A percentile compares a stretch with the other conserved stretches of the same genome.
These are phyloP conservation scores for Oreochromis aureus DNA, from an alignment of 2,113 vertebrate species.

Conservation along the genomic window DNA sequence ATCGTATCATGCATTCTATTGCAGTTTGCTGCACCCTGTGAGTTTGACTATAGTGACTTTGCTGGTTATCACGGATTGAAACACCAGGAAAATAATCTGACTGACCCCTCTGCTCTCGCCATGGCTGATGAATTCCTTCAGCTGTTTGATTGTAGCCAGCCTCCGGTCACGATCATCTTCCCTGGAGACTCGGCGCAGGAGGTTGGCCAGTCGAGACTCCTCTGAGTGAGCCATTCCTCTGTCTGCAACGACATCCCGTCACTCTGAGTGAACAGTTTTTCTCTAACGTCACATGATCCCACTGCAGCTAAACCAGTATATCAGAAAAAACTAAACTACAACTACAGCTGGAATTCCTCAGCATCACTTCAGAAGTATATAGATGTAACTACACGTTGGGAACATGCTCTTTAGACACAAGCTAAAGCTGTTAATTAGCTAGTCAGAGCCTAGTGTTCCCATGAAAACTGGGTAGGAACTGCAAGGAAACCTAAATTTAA, in stretches of 20 bases:
- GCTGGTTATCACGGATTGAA: neutral
- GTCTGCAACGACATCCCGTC: conserved; percentile 68
- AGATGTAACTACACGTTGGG: neutral
- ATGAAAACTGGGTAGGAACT: neutral
- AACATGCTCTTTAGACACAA: neutral
- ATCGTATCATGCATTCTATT: neutral
- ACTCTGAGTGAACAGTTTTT: too few relatives aligned
- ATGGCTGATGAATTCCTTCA: conserved; percentile 98
- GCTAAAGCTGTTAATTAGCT: neutral
- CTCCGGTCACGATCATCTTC: conserved; percentile 99
- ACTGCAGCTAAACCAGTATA: neutral
- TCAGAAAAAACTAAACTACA: neutral
- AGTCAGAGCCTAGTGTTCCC: neutral
- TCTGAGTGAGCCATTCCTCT: conserved; percentile 97
- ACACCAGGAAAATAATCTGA: neutral
- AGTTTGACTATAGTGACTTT: neutral
- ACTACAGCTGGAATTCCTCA: neutral
- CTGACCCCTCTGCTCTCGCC: conserved; percentile 96
- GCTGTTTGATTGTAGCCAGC: conserved; percentile 95
- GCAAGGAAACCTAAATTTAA: neutral
- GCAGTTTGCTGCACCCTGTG: neutral
- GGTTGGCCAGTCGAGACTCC: conserved; percentile 98
- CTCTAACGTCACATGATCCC: neutral
- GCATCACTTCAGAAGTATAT: fast-evolving
- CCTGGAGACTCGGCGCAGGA: conserved; percentile 96